Conservation (phyloP, 2,888 invertebrate genomes). For the Coelinius sp. region DNA sequence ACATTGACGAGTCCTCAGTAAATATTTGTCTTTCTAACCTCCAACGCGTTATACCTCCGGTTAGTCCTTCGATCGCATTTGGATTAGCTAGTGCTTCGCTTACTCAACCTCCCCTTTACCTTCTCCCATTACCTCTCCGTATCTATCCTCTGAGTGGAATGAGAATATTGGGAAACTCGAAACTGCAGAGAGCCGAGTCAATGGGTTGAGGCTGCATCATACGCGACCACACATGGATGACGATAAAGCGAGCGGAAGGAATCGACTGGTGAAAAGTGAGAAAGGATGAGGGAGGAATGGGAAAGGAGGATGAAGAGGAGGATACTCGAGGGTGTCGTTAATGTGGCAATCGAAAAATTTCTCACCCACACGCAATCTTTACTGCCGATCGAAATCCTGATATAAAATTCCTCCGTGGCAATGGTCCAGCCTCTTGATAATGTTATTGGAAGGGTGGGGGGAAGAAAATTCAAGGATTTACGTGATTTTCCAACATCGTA, state of each 20-base stretch:
- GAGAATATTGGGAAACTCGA: conserved; percentile 3
- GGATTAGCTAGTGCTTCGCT: conserved; percentile 40
- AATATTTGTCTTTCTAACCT: conserved; percentile 55
- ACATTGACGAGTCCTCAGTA: conserved; percentile 46
- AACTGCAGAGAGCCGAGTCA: not conserved
- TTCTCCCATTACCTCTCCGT: not conserved
- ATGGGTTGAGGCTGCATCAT: not conserved
- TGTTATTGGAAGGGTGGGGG: not conserved
- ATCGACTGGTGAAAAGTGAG: not conserved
- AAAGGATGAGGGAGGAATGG: not conserved
- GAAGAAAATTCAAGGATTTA: not conserved
- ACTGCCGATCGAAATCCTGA: conserved; percentile 27
- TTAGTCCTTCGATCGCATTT: conserved; percentile 53
- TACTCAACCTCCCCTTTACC: not conserved
- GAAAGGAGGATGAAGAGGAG: conserved; percentile 4
- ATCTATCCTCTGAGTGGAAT: not conserved
- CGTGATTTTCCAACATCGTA: conserved; percentile 3
- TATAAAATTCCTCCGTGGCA: conserved; percentile 24
- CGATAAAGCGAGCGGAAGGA: not conserved
- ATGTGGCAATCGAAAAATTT: conserved; percentile 26
- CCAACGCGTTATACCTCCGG: conserved; percentile 15
- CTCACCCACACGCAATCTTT: conserved; percentile 28
- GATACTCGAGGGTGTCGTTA: conserved; percentile 27
- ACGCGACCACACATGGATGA: not conserved
- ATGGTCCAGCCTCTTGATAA: conserved; percentile 23